Base-by-base conservation (phyloP, 2,888 invertebrate species). In the Temnothorax rugatulus region DNA sequence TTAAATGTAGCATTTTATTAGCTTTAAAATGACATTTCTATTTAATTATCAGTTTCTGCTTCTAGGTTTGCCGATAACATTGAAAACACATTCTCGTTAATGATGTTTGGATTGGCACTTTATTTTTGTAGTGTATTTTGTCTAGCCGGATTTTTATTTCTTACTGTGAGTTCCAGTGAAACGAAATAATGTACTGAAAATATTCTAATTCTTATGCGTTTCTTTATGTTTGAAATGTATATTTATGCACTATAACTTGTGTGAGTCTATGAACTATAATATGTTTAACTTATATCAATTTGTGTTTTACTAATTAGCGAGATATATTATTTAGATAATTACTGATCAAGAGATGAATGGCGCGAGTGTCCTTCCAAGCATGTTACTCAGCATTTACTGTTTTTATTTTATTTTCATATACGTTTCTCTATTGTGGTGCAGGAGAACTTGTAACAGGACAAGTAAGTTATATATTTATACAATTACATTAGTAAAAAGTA, bases 341-440 rank as follows among this genome's bases (percentile, higher is more conserved):
- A 21, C 74, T 47, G 34, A 21, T 1, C 1, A 21, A n/a, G 11
- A 47, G 1, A 34, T 5, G 21, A 75, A 29, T 75, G 4, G 47
- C 13, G n/a, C 9, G 2, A 15, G 8, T 54, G 1, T 66, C 8
- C 4, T 38, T 29, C 64, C 64, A 25, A 77, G 52, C 11, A 76
- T 18, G 25, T 18, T 66, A 38, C 13, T 18, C 41, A 11, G 2
- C 25, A 13, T 2, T 50, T 13, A 41, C 11, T 66, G 25, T 4
- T 52, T 0, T 66, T 9, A 77, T 41, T n/a, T 15, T 76, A n/a
- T 64, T 76, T 4, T 4, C 25, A 1, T 52, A 76, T 25, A 76
- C 76, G 0, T 64, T 76, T 52, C 76, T 76, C 13, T 76, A 76
- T 25, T 76, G 76, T 9, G 64, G 52, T n/a, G 76, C 76, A 18